Percentiles rank a stretch among this genome's conserved stretches.
phyloP scores from a whole-genome alignment of 2,888 invertebrate genomes.

The Dilophus febrilis region DNA sequence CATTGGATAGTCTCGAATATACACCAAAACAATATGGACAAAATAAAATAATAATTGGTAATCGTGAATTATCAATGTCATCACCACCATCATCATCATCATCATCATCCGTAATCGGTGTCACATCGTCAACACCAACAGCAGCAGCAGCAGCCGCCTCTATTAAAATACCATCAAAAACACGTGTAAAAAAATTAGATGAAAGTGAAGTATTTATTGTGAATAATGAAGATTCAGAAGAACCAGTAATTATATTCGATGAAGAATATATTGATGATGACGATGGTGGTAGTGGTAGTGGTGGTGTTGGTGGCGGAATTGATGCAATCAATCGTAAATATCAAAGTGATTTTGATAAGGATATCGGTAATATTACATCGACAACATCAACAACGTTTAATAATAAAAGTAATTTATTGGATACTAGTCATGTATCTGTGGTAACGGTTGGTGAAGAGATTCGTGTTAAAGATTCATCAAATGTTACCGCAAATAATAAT shows the following conservation, averaged over 20 bases:
- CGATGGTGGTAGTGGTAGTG: conserved; percentile 8
- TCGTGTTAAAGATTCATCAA: conserved; percentile 53
- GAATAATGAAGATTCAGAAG: conserved; percentile 47
- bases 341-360: neutral
- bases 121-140: conserved; percentile 5
- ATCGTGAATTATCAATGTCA: conserved; percentile 9
- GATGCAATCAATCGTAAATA: neutral
- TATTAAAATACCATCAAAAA: conserved; percentile 9
- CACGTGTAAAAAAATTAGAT: conserved; percentile 51
- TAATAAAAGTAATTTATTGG: conserved; percentile 32
- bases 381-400: conserved; percentile 27
- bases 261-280: conserved; percentile 17
- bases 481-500: conserved; percentile 7
- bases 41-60: conserved; percentile 23
- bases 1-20: conserved; percentile 57
- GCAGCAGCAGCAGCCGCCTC: conserved; percentile 3
- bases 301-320: conserved; percentile 12
- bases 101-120: conserved; percentile 3
- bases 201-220: conserved; percentile 75
- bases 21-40: conserved; percentile 11
- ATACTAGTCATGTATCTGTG: conserved; percentile 82
- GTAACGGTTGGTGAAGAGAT: conserved; percentile 76
- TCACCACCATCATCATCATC: conserved; percentile 6
- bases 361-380: conserved; percentile 18
- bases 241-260: conserved; percentile 37